Evolutionary conservation across 2,888 invertebrate species (phyloP).

Genomic region (Drosophila anceps): DNA sequence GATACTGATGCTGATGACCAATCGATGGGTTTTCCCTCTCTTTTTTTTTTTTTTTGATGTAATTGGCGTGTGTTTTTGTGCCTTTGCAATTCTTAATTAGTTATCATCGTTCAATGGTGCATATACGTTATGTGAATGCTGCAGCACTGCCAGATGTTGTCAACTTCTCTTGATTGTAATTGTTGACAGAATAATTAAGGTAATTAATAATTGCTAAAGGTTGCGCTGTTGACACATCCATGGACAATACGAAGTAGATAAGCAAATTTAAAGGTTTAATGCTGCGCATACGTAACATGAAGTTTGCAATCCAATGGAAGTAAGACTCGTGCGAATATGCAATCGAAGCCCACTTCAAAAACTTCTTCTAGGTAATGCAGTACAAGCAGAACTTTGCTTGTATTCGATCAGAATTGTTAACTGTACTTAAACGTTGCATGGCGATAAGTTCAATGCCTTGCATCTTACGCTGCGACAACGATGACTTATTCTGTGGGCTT

Average conservation of each 20-base stretch:
- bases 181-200: not conserved
- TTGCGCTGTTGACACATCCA: not conserved
- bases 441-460: no score
- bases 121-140: constrained; percentile 48
- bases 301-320: not conserved
- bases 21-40: constrained; percentile 29
- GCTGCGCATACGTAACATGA: not conserved
- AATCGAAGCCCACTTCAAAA: not conserved
- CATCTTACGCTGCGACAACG: no score
- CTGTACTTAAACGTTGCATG: not conserved
- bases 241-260: not conserved
- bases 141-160: constrained; percentile 22
- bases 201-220: not conserved
- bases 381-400: not conserved
- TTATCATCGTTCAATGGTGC: constrained; percentile 57
- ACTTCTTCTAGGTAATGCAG: not conserved
- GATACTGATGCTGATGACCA: constrained; percentile 28
- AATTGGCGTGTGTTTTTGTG: constrained; percentile 35
- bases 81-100: constrained; percentile 45
- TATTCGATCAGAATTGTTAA: not conserved
- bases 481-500: no score
- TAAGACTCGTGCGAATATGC: not conserved
- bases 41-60: constrained; percentile 14
- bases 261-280: no score
- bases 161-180: not conserved